A percentile compares a stretch with the other conserved stretches of the same genome.
Evolutionary conservation across 2,113 vertebrate species (phyloP).

Genomic region (Galemys pyrenaicus): DNA sequence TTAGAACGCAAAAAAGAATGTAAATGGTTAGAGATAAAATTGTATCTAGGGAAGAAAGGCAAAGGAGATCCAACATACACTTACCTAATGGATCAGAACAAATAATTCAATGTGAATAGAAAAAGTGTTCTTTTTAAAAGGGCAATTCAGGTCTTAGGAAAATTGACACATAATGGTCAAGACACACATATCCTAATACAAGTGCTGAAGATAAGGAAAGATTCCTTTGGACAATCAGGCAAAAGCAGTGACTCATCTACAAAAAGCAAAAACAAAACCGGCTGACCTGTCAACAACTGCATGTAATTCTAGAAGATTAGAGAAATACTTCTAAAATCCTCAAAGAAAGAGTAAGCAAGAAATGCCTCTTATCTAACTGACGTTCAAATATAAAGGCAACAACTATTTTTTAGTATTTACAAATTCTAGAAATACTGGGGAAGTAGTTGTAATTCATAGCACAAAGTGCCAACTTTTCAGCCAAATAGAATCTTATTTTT

Average conservation of each 20-base stretch:
- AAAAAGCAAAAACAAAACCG: conserved; percentile 37
- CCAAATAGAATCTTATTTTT: background rate
- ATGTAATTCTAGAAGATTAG: background rate
- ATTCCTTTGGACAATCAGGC: conserved; percentile 4
- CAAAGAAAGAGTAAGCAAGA: background rate
- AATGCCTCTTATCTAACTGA: background rate
- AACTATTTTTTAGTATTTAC: background rate
- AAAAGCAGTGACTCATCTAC: conserved; percentile 30
- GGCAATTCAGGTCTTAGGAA: background rate
- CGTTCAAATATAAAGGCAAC: background rate
- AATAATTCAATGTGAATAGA: background rate
- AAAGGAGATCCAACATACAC: background rate
- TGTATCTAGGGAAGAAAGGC: background rate
- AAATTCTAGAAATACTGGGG: background rate
- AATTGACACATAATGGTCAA: background rate
- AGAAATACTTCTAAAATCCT: conserved; percentile 13
- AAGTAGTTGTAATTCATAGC: background rate
- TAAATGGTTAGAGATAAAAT: background rate
- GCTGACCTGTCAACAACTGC: background rate
- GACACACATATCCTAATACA: background rate
- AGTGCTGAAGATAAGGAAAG: background rate
- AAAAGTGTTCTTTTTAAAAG: conserved; percentile 12
- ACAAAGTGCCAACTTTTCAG: background rate
- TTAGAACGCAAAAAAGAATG: background rate
- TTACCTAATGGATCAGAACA: background rate